phyloP scores from a whole-genome alignment of 35 echinoderm and acorn worm species.

The Lytechinus variegatus region DNA sequence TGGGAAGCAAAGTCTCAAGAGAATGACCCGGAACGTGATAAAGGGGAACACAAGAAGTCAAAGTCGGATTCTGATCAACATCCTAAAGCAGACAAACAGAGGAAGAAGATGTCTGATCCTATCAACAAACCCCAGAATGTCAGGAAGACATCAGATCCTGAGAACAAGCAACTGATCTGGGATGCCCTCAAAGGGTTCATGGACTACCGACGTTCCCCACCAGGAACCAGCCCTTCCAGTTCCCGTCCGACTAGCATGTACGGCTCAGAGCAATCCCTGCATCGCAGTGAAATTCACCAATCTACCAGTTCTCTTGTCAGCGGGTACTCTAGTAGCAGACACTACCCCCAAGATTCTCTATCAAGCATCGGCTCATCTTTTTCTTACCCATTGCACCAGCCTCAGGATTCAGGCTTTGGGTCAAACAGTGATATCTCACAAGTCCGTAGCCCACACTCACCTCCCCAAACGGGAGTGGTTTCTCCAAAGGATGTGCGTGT shows the following conservation, averaged over 20 bases:
- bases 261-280: not conserved
- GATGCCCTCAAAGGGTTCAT: not conserved
- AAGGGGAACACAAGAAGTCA: conserved; percentile 29
- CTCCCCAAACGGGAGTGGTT: conserved; percentile 15
- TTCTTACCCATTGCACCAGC: conserved; percentile 23
- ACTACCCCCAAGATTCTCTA: not conserved
- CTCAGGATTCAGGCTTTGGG: conserved; percentile 31
- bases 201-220: not conserved
- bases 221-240: conserved; percentile 26
- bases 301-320: conserved; percentile 29
- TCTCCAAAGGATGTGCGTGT: not conserved
- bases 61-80: conserved; percentile 40
- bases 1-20: not conserved
- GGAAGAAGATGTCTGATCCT: conserved; percentile 48
- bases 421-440: conserved; percentile 17
- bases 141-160: conserved; percentile 18
- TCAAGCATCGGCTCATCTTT: conserved; percentile 28
- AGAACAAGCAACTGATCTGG: conserved; percentile 3
- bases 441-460: conserved; percentile 29
- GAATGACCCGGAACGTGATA: not conserved
- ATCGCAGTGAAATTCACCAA: conserved; percentile 19
- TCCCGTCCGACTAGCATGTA: conserved; percentile 42
- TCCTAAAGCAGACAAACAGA: not conserved
- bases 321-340: not conserved
- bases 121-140: not conserved